These are phyloP conservation scores for Aplodontia rufa DNA, from an alignment of 2,113 vertebrate genomes.

Conservation along the genomic window DNA sequence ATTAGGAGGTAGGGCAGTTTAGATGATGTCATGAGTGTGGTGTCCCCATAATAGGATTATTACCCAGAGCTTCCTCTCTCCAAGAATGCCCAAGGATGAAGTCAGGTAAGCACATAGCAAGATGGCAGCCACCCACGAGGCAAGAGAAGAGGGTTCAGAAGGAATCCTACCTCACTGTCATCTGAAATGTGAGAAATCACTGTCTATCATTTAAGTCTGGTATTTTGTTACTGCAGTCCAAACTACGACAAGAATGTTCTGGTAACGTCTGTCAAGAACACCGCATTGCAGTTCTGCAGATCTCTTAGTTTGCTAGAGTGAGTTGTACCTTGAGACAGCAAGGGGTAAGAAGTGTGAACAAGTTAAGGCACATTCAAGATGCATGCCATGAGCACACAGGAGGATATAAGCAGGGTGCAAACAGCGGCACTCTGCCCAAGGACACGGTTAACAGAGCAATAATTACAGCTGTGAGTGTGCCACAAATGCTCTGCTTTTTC, in stretches of 20 bases:
- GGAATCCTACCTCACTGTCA: background rate
- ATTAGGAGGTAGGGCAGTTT: background rate
- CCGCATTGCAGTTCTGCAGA: background rate
- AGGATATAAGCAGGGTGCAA: background rate
- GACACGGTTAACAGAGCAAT: background rate
- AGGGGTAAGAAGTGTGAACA: background rate
- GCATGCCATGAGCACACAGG: background rate
- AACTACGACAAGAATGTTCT: background rate
- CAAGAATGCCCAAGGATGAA: background rate
- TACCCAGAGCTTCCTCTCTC: background rate
- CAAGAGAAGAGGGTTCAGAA: background rate
- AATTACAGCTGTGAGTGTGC: background rate
- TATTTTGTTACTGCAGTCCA: background rate
- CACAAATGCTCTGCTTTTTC: background rate
- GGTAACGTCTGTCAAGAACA: background rate
- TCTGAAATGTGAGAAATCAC: background rate
- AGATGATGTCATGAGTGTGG: background rate
- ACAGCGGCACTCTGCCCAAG: background rate
- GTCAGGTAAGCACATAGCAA: background rate
- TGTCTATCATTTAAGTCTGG: background rate
- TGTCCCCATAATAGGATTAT: background rate
- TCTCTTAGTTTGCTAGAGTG: fast-evolving
- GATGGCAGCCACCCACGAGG: background rate
- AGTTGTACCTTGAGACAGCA: background rate
- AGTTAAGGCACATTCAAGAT: background rate